These are phyloP conservation scores for Isoperla grammatica DNA, from an alignment of 2,888 invertebrate genomes.

Conservation along the genomic window DNA sequence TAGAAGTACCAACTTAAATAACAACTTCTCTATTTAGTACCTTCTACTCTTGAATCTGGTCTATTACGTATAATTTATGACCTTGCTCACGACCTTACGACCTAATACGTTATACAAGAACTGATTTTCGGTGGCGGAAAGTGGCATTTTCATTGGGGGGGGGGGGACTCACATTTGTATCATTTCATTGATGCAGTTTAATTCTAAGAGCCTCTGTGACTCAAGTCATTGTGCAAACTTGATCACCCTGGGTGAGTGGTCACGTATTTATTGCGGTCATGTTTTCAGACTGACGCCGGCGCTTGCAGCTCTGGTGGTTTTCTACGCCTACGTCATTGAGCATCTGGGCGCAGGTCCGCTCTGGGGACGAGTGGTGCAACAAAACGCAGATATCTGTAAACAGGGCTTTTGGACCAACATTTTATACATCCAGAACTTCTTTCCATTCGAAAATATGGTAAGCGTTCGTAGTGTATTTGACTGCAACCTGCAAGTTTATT, in stretches of 20 bases:
- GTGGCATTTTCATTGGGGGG: too few species aligned
- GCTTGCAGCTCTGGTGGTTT: constrained; percentile 55
- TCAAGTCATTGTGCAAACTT: too few species aligned
- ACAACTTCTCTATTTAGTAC: too few species aligned
- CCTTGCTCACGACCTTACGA: too few species aligned
- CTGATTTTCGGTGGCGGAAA: too few species aligned
- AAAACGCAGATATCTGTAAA: constrained; percentile 59
- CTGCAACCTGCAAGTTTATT: too few species aligned
- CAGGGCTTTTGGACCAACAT: constrained; percentile 63
- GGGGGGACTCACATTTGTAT: too few species aligned
- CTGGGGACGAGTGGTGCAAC: constrained; percentile 58
- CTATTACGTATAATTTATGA: neutral
- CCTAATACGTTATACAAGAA: too few species aligned
- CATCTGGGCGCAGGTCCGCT: constrained; percentile 59
- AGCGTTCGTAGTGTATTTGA: constrained; percentile 36
- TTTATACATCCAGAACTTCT: constrained; percentile 62
- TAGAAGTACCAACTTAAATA: too few species aligned
- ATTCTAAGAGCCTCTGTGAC: too few species aligned
- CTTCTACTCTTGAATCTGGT: neutral
- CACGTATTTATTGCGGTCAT: neutral
- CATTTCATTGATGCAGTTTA: too few species aligned
- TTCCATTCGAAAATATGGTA: constrained; percentile 64
- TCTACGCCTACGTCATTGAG: constrained; percentile 63
- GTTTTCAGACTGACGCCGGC: constrained; percentile 56
- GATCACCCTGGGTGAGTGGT: too few species aligned